Conservation (phyloP, 2,888 invertebrate genomes). For the Drosophila prolongata region DNA sequence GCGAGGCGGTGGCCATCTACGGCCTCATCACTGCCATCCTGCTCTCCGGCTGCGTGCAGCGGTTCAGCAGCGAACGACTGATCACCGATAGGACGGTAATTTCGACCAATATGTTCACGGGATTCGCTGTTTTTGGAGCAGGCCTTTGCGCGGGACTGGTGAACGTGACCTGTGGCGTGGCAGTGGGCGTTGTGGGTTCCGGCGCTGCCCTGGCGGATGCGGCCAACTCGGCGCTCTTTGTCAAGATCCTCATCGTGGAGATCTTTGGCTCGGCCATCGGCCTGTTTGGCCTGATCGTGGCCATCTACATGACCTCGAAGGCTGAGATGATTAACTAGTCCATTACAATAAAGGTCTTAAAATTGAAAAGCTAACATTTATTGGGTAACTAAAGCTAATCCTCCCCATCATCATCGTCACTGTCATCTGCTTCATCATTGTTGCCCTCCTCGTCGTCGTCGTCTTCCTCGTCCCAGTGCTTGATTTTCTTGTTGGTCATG, state of each 20-base stretch:
- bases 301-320: constrained; percentile 95
- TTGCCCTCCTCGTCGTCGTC: constrained; percentile 55
- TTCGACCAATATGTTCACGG: constrained; percentile 91
- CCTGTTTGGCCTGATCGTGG: constrained; percentile 98
- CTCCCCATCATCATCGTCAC: constrained; percentile 49
- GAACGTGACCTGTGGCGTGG: constrained; percentile 95
- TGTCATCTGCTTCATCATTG: constrained; percentile 21
- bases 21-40: constrained; percentile 99
- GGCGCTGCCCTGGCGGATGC: constrained; percentile 99
- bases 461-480: constrained; percentile 94
- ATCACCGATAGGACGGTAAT: constrained; percentile 80
- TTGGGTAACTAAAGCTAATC: constrained; percentile 49
- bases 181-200: constrained; percentile 99
- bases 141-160: constrained; percentile 97
- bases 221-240: constrained; percentile 97
- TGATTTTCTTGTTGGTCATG: constrained; percentile 94
- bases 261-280: constrained; percentile 99
- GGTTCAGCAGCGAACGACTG: constrained; percentile 69
- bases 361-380: constrained; percentile 32
- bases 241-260: constrained; percentile 99
- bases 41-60: constrained; percentile 92
- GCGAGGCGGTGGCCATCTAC: constrained; percentile 99
- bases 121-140: constrained; percentile 97
- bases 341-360: constrained; percentile 13
- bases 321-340: constrained; percentile 87